Conservation (phyloP, 2,113 vertebrate genomes). For the Callipepla californica region DNA sequence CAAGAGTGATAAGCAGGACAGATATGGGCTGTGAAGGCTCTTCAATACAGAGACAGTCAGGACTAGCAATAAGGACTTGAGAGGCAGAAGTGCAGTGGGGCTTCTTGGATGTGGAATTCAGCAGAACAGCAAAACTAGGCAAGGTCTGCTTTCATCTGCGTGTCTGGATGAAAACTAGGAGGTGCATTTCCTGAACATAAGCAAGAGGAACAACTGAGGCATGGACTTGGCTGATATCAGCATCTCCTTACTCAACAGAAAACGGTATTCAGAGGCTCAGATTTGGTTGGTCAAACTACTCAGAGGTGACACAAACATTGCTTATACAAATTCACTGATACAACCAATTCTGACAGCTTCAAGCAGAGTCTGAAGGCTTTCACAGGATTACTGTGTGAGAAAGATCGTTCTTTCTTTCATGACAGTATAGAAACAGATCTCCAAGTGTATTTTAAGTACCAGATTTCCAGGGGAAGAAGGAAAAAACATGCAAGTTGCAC, state of each 20-base stretch:
- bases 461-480: conserved; percentile 3
- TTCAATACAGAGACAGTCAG: conserved; percentile 40
- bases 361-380: conserved; percentile 2
- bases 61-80: conserved; percentile 2
- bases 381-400: not conserved
- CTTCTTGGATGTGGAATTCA: not conserved
- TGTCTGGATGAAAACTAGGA: not conserved
- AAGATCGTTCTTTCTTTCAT: not conserved
- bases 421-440: not conserved
- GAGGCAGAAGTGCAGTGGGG: conserved; percentile 30
- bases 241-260: conserved; percentile 24
- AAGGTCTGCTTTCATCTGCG: not conserved
- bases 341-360: not conserved
- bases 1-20: conserved; percentile 68
- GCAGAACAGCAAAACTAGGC: not conserved
- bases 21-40: conserved; percentile 62
- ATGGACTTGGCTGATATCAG: not conserved
- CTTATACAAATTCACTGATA: conserved; percentile 1
- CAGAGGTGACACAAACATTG: not conserved
- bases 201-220: not conserved
- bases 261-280: conserved; percentile 26
- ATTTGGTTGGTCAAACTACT: conserved; percentile 21
- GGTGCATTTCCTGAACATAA: not conserved
- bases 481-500: not conserved
- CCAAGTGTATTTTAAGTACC: not conserved